Evolutionary conservation across 1,140 invertebrate species (phyloP).

Genomic region (Watersipora subatra): DNA sequence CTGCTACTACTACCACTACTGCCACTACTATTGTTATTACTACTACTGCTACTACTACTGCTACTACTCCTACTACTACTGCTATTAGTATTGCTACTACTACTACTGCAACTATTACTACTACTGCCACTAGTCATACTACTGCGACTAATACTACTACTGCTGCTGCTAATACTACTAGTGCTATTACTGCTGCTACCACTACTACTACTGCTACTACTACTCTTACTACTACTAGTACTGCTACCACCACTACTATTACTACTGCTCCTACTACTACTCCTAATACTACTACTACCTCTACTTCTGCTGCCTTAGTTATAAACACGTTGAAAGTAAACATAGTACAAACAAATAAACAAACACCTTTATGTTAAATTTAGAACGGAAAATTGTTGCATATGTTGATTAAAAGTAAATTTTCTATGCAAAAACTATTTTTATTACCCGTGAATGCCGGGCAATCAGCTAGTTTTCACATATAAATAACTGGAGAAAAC

Average conservation of each 20-base stretch:
- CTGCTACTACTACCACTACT: conserved; percentile 18
- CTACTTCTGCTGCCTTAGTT: too few species aligned
- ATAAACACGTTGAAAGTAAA: too few species aligned
- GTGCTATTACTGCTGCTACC: not conserved
- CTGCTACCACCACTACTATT: not conserved
- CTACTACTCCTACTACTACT: not conserved
- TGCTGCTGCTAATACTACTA: not conserved
- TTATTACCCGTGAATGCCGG: too few species aligned
- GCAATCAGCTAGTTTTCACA: too few species aligned
- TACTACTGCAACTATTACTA: not conserved
- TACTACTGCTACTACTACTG: conserved; percentile 16
- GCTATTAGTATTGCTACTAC: not conserved
- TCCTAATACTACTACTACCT: not conserved
- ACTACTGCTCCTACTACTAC: not conserved
- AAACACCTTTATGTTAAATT: too few species aligned
- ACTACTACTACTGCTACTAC: not conserved
- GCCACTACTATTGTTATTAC: conserved; percentile 18
- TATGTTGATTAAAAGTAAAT: too few species aligned
- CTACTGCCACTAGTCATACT: not conserved
- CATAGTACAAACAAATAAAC: too few species aligned
- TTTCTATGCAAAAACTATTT: too few species aligned
- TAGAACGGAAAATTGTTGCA: too few species aligned
- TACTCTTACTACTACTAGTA: not conserved
- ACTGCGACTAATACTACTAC: conserved; percentile 20
- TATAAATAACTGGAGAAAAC: too few species aligned